Evolutionary conservation across 2,888 invertebrate genomes (phyloP), one percentile per base, ranked within the genome.

Genomic region (Pandemis corylana): DNA sequence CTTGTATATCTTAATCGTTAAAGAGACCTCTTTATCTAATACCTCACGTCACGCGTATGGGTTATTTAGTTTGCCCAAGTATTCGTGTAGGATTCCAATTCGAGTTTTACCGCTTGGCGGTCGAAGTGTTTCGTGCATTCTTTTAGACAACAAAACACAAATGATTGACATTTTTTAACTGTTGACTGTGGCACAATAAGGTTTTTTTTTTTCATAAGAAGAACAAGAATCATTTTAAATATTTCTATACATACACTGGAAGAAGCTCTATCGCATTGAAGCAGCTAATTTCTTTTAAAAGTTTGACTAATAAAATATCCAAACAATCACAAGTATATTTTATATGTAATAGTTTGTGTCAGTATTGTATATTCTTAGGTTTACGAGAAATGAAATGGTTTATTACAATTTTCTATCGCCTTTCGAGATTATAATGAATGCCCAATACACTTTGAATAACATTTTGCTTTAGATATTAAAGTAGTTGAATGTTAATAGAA

Each of bases 401-500:
- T 49, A 49, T 49, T 5, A 10, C 46, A 49, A 56, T 20, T 56
- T 53, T 56, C 9, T 56, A 56, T 56, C 20, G 56, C 20, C 1
- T 49, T 56, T 56, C 56, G 15, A 56, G 20, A 20, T 56, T 20
- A n/a, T 53, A 15, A 59, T 68, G 81, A 79, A 81, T 80, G 80
- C 80, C 64, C 79, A 75, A 77, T 76, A 81, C 83, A 84, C 86
- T 89, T 87, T 77, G 70, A 53, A 62, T 51, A 68, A 62, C 77
- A 76, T 76, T 76, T 78, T 78, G 87, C 82, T 76, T 80, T 91
- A 91, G 87, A 76, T 77, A 83, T 85, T 90, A 65, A 70, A 91
- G 86, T 90, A 88, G 93, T 93, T 93, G 91, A 93, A 90, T 89
- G 89, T 93, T 93, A 84, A 89, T 91, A 92, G 90, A 89, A 86